Evolutionary conservation across 1,140 invertebrate species (phyloP).

Genomic region (Eufriesea mexicana): DNA sequence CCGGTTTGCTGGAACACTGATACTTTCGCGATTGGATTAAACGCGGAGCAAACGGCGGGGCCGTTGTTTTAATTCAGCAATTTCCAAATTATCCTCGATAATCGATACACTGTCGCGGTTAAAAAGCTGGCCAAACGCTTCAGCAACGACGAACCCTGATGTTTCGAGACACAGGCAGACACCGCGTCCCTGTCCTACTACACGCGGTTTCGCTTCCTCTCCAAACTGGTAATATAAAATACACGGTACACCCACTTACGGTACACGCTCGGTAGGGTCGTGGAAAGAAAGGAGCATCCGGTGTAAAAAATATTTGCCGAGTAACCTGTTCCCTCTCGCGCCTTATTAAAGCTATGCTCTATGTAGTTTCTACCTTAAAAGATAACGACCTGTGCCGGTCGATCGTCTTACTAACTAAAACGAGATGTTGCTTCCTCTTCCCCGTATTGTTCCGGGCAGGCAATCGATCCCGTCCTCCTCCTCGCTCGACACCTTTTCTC

Average conservation of each 20-base stretch:
- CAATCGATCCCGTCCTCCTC: constrained; percentile 18
- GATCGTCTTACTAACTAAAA: constrained; percentile 47
- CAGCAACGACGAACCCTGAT: not conserved
- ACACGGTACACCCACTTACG: not conserved
- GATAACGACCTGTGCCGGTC: constrained; percentile 38
- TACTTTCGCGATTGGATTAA: not conserved
- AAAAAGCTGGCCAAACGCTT: not conserved
- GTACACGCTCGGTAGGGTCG: no score
- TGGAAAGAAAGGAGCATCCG: constrained; percentile 21
- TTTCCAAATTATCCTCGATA: not conserved
- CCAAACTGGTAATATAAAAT: constrained; percentile 1
- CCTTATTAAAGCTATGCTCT: constrained; percentile 46
- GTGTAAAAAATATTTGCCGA: constrained; percentile 59
- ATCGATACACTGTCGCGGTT: not conserved
- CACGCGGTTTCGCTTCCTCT: no score
- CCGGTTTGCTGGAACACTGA: not conserved
- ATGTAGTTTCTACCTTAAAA: constrained; percentile 52
- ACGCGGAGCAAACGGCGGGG: no score
- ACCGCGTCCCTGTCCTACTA: not conserved
- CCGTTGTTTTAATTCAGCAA: not conserved
- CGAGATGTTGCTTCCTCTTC: constrained; percentile 6
- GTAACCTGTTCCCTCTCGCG: constrained; percentile 28
- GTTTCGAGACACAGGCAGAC: not conserved
- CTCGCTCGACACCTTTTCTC: not conserved
- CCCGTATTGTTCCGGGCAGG: not conserved